Conservation (phyloP, 2,113 vertebrate genomes). For the Notechis scutatus region DNA sequence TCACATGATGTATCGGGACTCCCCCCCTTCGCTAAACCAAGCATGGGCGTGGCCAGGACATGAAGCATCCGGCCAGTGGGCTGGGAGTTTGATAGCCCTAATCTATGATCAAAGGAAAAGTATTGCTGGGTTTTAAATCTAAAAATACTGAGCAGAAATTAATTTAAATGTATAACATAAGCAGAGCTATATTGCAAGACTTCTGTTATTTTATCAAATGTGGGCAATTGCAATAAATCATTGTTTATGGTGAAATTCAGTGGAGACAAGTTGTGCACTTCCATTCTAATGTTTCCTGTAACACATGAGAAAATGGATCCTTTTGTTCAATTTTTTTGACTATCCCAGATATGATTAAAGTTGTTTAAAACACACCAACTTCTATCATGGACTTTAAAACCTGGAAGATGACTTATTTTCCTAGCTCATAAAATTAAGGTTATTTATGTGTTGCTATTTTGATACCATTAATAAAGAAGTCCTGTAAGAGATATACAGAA, state of each 20-base stretch:
- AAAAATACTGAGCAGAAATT: background rate
- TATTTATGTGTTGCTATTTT: background rate
- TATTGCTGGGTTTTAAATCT: background rate
- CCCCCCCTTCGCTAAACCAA: too few species aligned
- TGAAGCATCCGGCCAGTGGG: too few species aligned
- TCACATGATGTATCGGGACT: too few species aligned
- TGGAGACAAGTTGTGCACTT: background rate
- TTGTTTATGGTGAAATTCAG: background rate
- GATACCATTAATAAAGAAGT: background rate
- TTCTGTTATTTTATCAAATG: background rate
- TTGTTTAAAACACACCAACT: background rate
- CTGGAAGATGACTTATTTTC: background rate
- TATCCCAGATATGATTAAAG: background rate
- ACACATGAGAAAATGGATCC: background rate
- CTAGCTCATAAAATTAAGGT: background rate
- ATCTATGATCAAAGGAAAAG: background rate
- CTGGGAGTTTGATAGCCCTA: too few species aligned
- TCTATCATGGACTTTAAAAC: background rate
- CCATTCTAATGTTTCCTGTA: background rate
- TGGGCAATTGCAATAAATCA: background rate
- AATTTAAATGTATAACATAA: background rate
- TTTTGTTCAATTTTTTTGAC: background rate
- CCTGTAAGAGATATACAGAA: background rate
- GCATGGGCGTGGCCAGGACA: too few species aligned
- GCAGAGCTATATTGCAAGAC: background rate